A percentile compares a stretch with the other conserved stretches of the same genome.
Evolutionary conservation across 53 echinoderm and acorn worm species (phyloP).

Genomic region (Zoroaster sp.): DNA sequence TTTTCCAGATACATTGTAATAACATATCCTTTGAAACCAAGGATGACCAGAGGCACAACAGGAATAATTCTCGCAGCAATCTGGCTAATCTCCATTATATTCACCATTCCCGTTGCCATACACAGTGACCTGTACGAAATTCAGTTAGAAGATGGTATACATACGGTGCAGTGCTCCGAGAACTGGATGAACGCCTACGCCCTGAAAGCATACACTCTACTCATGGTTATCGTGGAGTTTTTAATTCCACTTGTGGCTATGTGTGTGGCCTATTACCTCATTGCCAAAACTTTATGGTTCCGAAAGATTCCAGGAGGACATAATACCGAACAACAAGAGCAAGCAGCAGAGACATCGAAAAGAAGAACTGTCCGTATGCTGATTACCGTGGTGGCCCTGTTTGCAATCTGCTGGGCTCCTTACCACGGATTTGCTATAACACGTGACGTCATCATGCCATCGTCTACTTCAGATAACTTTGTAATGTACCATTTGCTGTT

Average conservation of each 20-base stretch:
- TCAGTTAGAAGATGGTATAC: neutral
- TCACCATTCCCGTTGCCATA: constrained; percentile 81
- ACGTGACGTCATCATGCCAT: constrained; percentile 79
- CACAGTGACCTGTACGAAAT: constrained; percentile 40
- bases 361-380: constrained; percentile 90
- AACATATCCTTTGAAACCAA: constrained; percentile 83
- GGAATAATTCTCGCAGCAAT: constrained; percentile 64
- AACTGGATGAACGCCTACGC: constrained; percentile 68
- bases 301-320: constrained; percentile 87
- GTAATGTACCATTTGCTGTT: constrained; percentile 61
- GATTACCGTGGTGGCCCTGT: constrained; percentile 82
- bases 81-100: constrained; percentile 80
- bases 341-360: constrained; percentile 77
- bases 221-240: constrained; percentile 76
- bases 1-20: constrained; percentile 83
- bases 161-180: constrained; percentile 68
- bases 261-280: constrained; percentile 79
- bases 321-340: constrained; percentile 82
- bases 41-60: constrained; percentile 75
- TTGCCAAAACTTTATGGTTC: constrained; percentile 89
- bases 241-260: constrained; percentile 77
- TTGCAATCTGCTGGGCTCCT: constrained; percentile 93
- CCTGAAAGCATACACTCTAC: constrained; percentile 71
- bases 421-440: constrained; percentile 80
- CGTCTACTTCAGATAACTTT: constrained; percentile 43